Percentiles rank a stretch among this genome's conserved stretches.
These are phyloP conservation scores for Etia nguti DNA, from an alignment of 2,113 vertebrate genomes.

Conservation along the genomic window DNA sequence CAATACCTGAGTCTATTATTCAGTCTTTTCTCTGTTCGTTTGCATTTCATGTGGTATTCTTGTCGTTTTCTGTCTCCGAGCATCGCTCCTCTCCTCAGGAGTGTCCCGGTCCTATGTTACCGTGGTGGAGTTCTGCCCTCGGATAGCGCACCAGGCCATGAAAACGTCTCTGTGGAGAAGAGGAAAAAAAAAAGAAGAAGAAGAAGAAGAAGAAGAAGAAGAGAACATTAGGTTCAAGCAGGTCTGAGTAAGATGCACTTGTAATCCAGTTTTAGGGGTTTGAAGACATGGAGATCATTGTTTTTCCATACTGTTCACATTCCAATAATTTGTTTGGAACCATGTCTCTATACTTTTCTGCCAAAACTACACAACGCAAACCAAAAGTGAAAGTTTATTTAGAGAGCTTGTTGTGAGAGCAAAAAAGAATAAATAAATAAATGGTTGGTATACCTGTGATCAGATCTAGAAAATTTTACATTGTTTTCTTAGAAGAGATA, in stretches of 20 bases:
- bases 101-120: slow-evolving; percentile 59
- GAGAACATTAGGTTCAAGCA: background rate
- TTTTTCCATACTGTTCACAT: background rate
- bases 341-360: background rate
- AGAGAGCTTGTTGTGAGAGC: background rate
- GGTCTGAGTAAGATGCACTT: background rate
- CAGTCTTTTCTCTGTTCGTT: background rate
- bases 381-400: background rate
- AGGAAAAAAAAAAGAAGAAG: background rate
- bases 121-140: slow-evolving; percentile 70
- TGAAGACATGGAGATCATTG: background rate
- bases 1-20: slow-evolving; percentile 15
- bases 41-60: background rate
- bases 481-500: too few species aligned
- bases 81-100: background rate
- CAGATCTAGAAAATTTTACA: background rate
- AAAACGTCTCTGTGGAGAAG: slow-evolving; percentile 70
- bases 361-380: background rate
- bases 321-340: background rate
- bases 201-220: background rate
- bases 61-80: background rate
- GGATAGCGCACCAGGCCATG: slow-evolving; percentile 77
- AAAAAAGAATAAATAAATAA: background rate
- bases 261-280: background rate
- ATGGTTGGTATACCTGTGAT: background rate